Conservation (phyloP, 2,113 vertebrate genomes). For the Anhinga rufa region DNA sequence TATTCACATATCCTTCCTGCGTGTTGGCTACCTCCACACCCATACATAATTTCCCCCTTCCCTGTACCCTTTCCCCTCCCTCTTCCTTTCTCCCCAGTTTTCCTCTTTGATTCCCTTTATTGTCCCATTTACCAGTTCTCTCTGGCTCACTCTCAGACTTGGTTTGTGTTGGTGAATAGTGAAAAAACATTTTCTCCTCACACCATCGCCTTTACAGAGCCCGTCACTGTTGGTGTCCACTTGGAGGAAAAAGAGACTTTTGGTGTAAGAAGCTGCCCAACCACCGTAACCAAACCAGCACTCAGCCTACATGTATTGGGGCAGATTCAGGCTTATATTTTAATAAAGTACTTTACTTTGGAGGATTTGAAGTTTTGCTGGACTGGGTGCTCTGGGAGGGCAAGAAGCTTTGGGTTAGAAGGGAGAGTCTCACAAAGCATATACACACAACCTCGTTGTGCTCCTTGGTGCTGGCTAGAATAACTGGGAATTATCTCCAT, state of each 20-base stretch:
- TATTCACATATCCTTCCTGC: not conserved
- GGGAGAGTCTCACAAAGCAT: not conserved
- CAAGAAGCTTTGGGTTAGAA: not conserved
- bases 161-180: not conserved
- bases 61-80: not conserved
- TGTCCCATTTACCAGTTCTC: not conserved
- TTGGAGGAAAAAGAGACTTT: not conserved
- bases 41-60: not conserved
- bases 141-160: not conserved
- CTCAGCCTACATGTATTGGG: rapidly evolving
- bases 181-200: not conserved
- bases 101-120: not conserved
- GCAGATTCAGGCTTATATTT: not conserved
- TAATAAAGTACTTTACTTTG: not conserved
- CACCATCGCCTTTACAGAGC: not conserved
- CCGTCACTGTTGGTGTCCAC: not conserved
- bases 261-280: not conserved
- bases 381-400: not conserved
- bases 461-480: not conserved
- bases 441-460: not conserved
- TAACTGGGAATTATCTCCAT: not conserved
- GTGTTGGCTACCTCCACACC: not conserved
- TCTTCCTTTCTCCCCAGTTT: not conserved
- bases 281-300: not conserved
- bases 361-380: not conserved